phyloP scores from a whole-genome alignment of 1,140 invertebrate species.

The Bombus affinis region DNA sequence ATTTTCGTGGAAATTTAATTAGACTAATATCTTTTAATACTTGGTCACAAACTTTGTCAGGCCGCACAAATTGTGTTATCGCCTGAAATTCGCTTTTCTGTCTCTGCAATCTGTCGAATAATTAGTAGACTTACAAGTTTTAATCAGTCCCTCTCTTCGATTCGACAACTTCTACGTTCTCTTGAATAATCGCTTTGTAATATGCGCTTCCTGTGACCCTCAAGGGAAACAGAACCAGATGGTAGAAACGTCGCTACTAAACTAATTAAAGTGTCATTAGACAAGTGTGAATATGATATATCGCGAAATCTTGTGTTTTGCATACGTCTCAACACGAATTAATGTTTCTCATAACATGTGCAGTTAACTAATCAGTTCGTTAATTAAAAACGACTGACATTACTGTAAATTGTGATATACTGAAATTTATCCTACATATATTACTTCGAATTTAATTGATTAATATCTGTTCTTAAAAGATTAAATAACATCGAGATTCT shows the following conservation, averaged over 20 bases:
- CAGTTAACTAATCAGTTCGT: not conserved
- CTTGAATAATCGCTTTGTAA: slow-evolving; percentile 50
- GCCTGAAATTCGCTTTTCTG: slow-evolving; percentile 25
- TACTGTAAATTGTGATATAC: not conserved
- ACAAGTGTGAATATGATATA: not conserved
- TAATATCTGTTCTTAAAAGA: no score
- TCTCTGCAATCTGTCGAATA: slow-evolving; percentile 50
- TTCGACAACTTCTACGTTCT: slow-evolving; percentile 36
- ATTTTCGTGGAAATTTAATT: slow-evolving; percentile 25
- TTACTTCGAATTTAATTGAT: no score
- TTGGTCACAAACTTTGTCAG: not conserved
- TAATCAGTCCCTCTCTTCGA: slow-evolving; percentile 38
- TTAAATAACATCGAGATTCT: no score
- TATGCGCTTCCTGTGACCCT: slow-evolving; percentile 24
- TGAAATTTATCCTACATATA: no score
- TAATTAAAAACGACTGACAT: not conserved
- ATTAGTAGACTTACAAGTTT: slow-evolving; percentile 49
- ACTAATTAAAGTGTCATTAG: slow-evolving; percentile 43
- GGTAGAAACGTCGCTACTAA: slow-evolving; percentile 18
- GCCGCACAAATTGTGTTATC: not conserved
- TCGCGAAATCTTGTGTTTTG: not conserved
- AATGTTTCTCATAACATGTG: not conserved
- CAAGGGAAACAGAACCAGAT: slow-evolving; percentile 4
- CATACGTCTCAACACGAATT: not conserved
- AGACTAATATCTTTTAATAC: not conserved